phyloP scores from a whole-genome alignment of 2,888 invertebrate genomes.

The Caenorhabditis parvicauda region DNA sequence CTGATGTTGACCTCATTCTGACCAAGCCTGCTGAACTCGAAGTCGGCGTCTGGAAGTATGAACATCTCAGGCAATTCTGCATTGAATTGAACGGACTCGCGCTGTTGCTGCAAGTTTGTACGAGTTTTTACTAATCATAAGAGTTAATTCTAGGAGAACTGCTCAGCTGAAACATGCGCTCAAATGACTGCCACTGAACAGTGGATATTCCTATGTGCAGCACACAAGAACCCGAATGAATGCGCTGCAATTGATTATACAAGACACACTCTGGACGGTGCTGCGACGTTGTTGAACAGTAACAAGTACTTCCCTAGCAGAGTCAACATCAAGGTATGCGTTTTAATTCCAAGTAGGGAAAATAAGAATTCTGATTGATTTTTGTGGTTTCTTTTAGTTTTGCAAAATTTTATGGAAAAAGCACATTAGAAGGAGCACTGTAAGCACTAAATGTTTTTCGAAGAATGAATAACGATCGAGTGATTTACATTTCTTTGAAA shows the following conservation, averaged over 20 bases:
- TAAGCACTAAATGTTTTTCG: not conserved
- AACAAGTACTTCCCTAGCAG: slow-evolving; percentile 99
- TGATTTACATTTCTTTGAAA: too few species aligned
- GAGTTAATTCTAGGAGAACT: slow-evolving; percentile 72
- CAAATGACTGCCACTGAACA: slow-evolving; percentile 99
- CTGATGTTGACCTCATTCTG: slow-evolving; percentile 87
- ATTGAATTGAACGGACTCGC: slow-evolving; percentile 99
- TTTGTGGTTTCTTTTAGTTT: not conserved
- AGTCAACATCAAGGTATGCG: slow-evolving; percentile 80
- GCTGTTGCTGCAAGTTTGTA: slow-evolving; percentile 77
- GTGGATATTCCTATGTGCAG: slow-evolving; percentile 99
- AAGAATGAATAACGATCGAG: too few species aligned
- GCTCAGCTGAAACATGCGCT: slow-evolving; percentile 91
- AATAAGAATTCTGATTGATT: not conserved
- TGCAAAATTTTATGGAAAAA: too few species aligned
- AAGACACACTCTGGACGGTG: slow-evolving; percentile 95
- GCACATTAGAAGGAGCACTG: not conserved
- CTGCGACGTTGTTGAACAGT: slow-evolving; percentile 95
- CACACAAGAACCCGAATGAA: slow-evolving; percentile 99
- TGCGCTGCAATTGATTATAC: slow-evolving; percentile 99
- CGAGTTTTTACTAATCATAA: not conserved
- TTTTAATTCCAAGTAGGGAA: not conserved
- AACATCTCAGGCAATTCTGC: slow-evolving; percentile 93
- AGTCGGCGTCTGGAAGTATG: slow-evolving; percentile 93
- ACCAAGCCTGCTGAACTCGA: slow-evolving; percentile 75